Conservation (phyloP, 2,888 invertebrate species). For the Morpho deidamia region DNA sequence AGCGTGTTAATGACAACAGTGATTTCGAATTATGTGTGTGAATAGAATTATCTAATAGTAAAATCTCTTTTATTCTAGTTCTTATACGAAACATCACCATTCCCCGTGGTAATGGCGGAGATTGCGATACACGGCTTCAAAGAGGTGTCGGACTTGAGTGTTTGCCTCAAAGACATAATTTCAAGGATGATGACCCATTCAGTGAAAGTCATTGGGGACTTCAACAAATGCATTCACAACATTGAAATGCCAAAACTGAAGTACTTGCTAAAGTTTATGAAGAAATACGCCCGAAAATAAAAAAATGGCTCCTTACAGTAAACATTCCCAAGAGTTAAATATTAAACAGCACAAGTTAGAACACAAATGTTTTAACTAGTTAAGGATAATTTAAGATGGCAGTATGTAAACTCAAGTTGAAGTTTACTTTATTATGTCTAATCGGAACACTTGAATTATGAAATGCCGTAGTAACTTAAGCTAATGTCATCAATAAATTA, state of each 20-base stretch:
- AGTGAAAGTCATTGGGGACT: slow-evolving; percentile 70
- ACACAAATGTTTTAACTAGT: too few species aligned
- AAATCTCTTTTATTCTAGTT: slow-evolving; percentile 47
- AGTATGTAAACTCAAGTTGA: too few species aligned
- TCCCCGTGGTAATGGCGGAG: slow-evolving; percentile 71
- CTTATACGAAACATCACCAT: slow-evolving; percentile 69
- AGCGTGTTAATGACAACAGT: too few species aligned
- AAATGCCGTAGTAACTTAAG: too few species aligned
- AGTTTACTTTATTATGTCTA: too few species aligned
- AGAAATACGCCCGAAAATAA: slow-evolving; percentile 58
- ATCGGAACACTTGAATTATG: too few species aligned
- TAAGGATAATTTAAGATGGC: too few species aligned
- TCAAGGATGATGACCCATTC: slow-evolving; percentile 73
- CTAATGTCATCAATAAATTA: too few species aligned
- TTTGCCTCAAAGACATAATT: slow-evolving; percentile 69
- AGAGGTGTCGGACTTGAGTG: slow-evolving; percentile 69
- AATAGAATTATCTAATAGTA: neutral
- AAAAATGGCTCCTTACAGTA: neutral
- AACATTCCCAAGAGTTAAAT: too few species aligned
- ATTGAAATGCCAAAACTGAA: slow-evolving; percentile 73
- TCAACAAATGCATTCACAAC: slow-evolving; percentile 70
- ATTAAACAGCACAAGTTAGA: too few species aligned
- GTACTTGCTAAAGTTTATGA: slow-evolving; percentile 70
- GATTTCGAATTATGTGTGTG: too few species aligned
- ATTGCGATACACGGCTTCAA: slow-evolving; percentile 72